These are phyloP conservation scores for Heterohyrax brucei DNA, from an alignment of 2,797 vertebrate genomes.

Conservation along the genomic window DNA sequence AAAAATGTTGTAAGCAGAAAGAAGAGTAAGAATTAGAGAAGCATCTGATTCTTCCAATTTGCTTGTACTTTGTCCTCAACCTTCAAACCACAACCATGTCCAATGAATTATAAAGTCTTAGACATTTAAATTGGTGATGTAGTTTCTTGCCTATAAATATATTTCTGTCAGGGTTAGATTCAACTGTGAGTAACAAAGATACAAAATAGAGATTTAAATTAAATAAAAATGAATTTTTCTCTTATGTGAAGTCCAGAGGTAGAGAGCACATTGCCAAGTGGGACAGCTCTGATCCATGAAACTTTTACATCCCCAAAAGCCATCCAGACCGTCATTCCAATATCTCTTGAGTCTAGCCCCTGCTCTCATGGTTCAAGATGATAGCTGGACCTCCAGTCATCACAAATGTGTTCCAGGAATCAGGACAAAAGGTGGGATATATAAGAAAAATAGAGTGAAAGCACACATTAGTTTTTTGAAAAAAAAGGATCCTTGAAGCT, in stretches of 20 bases:
- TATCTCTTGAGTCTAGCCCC: background rate
- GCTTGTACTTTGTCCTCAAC: conserved; percentile 54
- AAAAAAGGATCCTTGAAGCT: conserved; percentile 8
- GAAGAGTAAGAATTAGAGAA: conserved; percentile 1
- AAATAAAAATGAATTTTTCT: conserved; percentile 39
- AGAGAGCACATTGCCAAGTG: background rate
- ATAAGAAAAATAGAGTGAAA: background rate
- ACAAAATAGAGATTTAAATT: conserved; percentile 63
- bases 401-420: background rate
- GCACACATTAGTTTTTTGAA: background rate
- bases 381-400: background rate
- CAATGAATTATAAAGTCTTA: conserved; percentile 26
- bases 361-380: background rate
- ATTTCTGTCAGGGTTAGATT: conserved; percentile 19
- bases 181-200: background rate
- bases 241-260: background rate
- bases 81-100: background rate
- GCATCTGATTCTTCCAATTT: background rate
- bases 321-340: too few species aligned
- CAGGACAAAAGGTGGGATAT: background rate
- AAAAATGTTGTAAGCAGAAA: background rate
- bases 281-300: background rate
- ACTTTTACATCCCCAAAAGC: background rate
- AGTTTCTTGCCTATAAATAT: background rate
- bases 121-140: background rate